Conservation (phyloP, 2,113 vertebrate species). For the Psittacula cyanocephala region DNA sequence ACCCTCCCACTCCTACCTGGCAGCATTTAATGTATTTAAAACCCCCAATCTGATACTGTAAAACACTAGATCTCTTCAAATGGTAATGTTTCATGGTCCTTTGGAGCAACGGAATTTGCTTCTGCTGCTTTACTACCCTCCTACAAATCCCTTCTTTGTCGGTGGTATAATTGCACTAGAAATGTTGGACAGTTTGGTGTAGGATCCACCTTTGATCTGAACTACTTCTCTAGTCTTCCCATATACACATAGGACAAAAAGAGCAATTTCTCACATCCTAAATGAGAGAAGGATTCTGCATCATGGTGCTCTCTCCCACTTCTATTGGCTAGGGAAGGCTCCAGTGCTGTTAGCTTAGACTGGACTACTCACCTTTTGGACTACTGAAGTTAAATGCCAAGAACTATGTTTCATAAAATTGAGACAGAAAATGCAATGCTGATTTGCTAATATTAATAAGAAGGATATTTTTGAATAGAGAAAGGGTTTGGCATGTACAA, state of each 20-base stretch:
- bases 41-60: not conserved
- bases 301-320: not conserved
- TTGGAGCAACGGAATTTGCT: not conserved
- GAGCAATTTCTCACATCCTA: not conserved
- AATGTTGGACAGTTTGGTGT: not conserved
- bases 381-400: not conserved
- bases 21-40: not conserved
- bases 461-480: not conserved
- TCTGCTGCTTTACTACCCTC: not conserved
- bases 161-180: not conserved
- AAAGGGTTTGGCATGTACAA: not conserved
- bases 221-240: not conserved
- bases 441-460: not conserved
- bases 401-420: not conserved
- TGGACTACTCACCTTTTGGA: not conserved
- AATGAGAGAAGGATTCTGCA: not conserved
- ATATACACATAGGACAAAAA: rapidly evolving
- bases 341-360: not conserved
- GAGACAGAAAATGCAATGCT: not conserved
- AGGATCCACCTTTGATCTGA: not conserved
- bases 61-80: not conserved
- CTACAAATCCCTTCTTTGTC: not conserved
- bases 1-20: not conserved
- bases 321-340: not conserved
- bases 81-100: not conserved